A percentile compares a stretch with the other conserved stretches of the same genome.
Conservation (phyloP, 2,888 invertebrate genomes). For the Rhyacophila evoluta region DNA sequence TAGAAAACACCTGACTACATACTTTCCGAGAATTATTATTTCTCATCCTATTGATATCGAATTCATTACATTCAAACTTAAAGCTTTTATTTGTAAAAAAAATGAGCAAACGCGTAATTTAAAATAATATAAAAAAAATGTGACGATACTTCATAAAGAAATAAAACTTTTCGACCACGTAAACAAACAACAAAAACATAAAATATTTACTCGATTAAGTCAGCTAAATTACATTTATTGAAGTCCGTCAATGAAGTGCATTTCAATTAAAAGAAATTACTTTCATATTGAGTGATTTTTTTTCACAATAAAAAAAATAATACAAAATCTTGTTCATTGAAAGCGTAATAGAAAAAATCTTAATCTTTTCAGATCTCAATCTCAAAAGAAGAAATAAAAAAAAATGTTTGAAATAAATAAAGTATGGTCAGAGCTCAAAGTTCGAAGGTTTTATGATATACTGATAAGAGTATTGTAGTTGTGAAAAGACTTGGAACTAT, state of each 20-base stretch:
- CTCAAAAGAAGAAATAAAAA: no score
- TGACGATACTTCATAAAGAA: background rate
- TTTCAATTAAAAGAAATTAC: background rate
- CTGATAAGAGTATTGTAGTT: background rate
- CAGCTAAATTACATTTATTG: background rate
- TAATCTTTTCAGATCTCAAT: no score
- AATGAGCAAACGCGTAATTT: background rate
- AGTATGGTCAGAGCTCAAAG: background rate
- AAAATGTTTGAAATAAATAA: background rate
- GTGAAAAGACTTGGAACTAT: background rate
- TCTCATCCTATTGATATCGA: no score
- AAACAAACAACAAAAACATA: background rate
- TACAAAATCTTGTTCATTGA: no score
- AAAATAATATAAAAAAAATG: background rate
- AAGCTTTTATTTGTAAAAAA: background rate
- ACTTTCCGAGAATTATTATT: no score
- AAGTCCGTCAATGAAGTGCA: background rate
- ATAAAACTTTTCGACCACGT: background rate
- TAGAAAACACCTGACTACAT: no score
- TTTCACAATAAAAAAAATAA: no score
- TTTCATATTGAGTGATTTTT: background rate
- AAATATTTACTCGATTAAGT: background rate
- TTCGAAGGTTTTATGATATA: background rate
- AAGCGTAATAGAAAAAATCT: no score
- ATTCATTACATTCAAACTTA: background rate